These are phyloP conservation scores for Sthenelais limicola DNA, from an alignment of 2,888 invertebrate species.

Conservation along the genomic window DNA sequence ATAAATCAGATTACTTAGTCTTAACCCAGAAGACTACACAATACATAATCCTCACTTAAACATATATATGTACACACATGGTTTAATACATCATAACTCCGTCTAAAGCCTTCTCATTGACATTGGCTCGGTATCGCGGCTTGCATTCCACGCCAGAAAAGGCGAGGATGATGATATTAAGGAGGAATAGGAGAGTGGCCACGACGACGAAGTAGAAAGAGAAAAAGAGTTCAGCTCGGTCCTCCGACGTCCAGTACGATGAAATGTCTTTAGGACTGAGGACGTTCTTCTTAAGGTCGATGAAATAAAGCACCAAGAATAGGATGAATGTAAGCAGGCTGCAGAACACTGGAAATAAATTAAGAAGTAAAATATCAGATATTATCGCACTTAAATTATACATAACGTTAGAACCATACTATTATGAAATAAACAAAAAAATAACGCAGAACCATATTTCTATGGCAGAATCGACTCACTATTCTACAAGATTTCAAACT, in stretches of 20 bases:
- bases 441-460: too few relatives aligned
- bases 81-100: slow-evolving; percentile 48
- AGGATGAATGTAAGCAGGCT: slow-evolving; percentile 31
- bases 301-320: slow-evolving; percentile 42
- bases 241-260: slow-evolving; percentile 46
- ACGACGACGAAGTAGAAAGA: slow-evolving; percentile 43
- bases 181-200: slow-evolving; percentile 23
- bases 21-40: too few relatives aligned
- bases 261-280: slow-evolving; percentile 23
- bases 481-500: too few relatives aligned
- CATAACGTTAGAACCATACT: too few relatives aligned
- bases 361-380: not conserved
- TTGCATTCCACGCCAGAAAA: slow-evolving; percentile 35
- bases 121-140: slow-evolving; percentile 33
- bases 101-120: slow-evolving; percentile 44
- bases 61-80: not conserved
- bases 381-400: too few relatives aligned
- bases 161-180: slow-evolving; percentile 41
- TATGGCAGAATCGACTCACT: too few relatives aligned
- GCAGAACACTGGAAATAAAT: slow-evolving; percentile 32
- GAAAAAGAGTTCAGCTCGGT: slow-evolving; percentile 35
- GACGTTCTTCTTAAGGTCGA: slow-evolving; percentile 44
- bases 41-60: too few relatives aligned
- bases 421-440: too few relatives aligned
- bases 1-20: too few relatives aligned